These are phyloP conservation scores for Melanotaenia nigrans DNA, from an alignment of 2,797 vertebrate genomes.

Conservation along the genomic window DNA sequence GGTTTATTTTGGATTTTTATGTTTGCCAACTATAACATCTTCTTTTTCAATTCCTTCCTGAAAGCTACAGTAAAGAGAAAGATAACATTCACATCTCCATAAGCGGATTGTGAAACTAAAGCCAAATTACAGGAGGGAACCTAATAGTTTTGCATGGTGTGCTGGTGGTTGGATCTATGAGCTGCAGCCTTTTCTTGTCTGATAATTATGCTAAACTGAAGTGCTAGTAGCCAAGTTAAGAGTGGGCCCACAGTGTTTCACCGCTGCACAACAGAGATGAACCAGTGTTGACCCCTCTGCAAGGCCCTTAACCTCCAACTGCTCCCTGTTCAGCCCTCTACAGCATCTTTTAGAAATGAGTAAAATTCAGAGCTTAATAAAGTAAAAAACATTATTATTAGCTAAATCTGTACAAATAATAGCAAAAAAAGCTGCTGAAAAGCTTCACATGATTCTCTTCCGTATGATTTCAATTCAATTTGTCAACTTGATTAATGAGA, in stretches of 20 bases:
- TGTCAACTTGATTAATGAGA: not conserved
- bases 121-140: not conserved
- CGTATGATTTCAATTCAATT: not conserved
- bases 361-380: too few relatives aligned
- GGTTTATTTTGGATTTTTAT: not conserved
- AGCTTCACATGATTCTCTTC: not conserved
- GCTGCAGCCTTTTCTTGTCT: not conserved
- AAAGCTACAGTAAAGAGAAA: not conserved
- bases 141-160: not conserved
- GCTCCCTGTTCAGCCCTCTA: not conserved
- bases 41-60: not conserved
- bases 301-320: not conserved
- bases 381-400: not conserved
- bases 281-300: too few relatives aligned
- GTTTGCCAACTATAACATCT: not conserved
- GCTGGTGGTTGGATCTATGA: not conserved
- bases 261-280: too few relatives aligned
- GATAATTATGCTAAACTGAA: not conserved
- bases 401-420: not conserved
- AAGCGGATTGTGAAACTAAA: not conserved
- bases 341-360: too few relatives aligned
- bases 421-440: not conserved
- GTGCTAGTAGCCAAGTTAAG: not conserved
- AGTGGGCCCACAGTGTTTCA: too few relatives aligned
- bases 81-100: not conserved